These are phyloP conservation scores for Cyprinella venusta DNA, from an alignment of 2,797 vertebrate genomes.

Conservation along the genomic window DNA sequence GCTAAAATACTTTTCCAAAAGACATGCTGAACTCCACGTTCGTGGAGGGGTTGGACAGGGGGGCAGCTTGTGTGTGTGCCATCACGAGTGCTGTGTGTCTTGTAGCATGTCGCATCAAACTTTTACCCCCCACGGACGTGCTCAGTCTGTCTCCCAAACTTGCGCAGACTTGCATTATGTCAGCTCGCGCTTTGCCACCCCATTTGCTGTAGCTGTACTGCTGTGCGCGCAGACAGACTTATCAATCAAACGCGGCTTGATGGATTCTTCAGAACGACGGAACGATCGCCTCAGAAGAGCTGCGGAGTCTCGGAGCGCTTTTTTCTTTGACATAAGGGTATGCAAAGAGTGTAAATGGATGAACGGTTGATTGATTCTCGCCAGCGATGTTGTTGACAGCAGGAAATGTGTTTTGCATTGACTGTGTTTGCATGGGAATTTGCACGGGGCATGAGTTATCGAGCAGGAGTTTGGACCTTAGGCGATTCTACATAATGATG, in stretches of 20 bases:
- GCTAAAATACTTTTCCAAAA: constrained; percentile 28
- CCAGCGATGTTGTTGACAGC: constrained; percentile 97
- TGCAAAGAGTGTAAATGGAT: constrained; percentile 99
- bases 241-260: constrained; percentile 99
- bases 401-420: constrained; percentile 96
- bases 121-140: constrained; percentile 74
- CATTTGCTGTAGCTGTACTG: constrained; percentile 99
- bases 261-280: constrained; percentile 98
- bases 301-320: constrained; percentile 92
- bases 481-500: constrained; percentile 87
- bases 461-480: constrained; percentile 89
- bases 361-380: constrained; percentile 99
- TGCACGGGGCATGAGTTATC: constrained; percentile 92
- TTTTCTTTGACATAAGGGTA: constrained; percentile 98
- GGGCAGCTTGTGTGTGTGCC: constrained; percentile 58
- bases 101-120: constrained; percentile 72
- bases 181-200: constrained; percentile 92
- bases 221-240: constrained; percentile 99
- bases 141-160: constrained; percentile 70
- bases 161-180: constrained; percentile 74
- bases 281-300: constrained; percentile 89
- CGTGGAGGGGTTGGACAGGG: constrained; percentile 49
- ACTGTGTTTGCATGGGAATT: constrained; percentile 93
- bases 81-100: constrained; percentile 56
- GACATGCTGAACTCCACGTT: constrained; percentile 43